Percentiles rank a stretch among this genome's conserved stretches.
These are phyloP conservation scores for Sebastes oblongus DNA, from an alignment of 2,797 vertebrate genomes.

Conservation along the genomic window DNA sequence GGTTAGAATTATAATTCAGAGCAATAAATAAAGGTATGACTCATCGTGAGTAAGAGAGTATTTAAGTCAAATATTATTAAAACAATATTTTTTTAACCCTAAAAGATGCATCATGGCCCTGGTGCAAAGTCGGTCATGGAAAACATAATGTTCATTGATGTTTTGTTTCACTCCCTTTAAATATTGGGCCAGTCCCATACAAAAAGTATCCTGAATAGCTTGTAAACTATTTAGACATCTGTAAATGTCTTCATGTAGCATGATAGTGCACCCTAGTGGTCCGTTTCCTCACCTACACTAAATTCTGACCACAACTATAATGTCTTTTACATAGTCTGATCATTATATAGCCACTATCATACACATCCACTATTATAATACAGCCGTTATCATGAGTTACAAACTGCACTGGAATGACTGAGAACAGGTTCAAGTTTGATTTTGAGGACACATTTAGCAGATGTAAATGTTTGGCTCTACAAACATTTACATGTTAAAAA, in stretches of 20 bases:
- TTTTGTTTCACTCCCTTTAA: slow-evolving; percentile 11
- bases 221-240: not conserved
- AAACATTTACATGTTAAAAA: not conserved
- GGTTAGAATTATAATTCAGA: no score
- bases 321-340: not conserved
- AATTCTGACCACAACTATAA: not conserved
- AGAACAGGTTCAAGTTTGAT: not conserved
- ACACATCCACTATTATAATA: not conserved
- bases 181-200: not conserved
- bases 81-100: no score
- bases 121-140: not conserved
- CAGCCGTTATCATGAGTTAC: not conserved
- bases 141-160: not conserved
- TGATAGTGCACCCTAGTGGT: slow-evolving; percentile 47
- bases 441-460: not conserved
- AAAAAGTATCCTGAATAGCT: not conserved
- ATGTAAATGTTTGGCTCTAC: not conserved
- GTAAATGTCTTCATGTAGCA: not conserved
- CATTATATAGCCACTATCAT: not conserved
- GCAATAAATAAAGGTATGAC: not conserved
- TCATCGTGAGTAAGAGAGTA: not conserved
- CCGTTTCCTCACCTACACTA: not conserved
- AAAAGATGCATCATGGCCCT: not conserved
- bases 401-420: not conserved
- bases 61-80: not conserved